Conservation (phyloP, 2,113 vertebrate species). For the Globicephala melas region DNA sequence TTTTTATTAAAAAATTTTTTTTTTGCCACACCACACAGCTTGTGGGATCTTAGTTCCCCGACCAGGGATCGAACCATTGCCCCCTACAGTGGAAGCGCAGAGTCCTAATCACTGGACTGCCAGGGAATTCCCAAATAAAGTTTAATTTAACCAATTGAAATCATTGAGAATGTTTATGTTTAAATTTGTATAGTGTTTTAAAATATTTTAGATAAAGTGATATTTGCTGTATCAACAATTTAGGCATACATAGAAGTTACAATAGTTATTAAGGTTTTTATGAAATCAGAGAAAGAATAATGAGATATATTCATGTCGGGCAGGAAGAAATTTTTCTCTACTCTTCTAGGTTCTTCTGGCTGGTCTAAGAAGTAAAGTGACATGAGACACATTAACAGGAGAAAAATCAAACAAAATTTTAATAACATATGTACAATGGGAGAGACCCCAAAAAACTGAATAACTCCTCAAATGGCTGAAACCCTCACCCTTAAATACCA, state of each 20-base stretch:
- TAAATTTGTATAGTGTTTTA: not conserved
- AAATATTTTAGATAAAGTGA: not conserved
- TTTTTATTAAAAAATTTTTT: not conserved
- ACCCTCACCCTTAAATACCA: not conserved
- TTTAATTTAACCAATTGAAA: not conserved
- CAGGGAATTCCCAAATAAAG: too few relatives aligned
- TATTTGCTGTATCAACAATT: not conserved
- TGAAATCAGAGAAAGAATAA: not conserved
- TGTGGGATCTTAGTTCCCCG: too few relatives aligned
- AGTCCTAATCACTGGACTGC: too few relatives aligned
- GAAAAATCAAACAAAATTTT: not conserved
- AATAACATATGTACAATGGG: not conserved
- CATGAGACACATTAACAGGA: not conserved
- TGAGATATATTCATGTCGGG: not conserved
- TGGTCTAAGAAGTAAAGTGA: not conserved
- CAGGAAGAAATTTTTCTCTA: not conserved
- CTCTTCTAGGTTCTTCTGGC: not conserved
- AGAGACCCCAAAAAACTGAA: not conserved
- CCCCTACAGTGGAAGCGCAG: too few relatives aligned
- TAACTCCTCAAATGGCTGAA: not conserved
- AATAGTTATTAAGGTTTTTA: not conserved
- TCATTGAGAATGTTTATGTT: not conserved
- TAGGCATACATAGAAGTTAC: not conserved
- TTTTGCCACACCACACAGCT: too few relatives aligned
- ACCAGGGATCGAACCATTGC: too few relatives aligned